These are phyloP conservation scores for Onychomys torridus DNA, from an alignment of 2,797 vertebrate genomes.

Conservation along the genomic window DNA sequence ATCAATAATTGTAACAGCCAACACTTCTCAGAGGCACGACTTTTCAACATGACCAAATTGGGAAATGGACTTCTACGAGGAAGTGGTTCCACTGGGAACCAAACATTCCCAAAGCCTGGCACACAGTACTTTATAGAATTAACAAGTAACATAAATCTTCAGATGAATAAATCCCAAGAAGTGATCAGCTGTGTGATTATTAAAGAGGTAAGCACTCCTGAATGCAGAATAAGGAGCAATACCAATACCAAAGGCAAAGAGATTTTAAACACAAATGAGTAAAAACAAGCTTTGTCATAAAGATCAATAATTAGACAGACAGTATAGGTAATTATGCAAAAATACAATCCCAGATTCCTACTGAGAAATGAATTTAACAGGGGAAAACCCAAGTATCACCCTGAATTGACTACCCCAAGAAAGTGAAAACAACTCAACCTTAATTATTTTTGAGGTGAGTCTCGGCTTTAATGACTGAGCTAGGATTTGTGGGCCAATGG, in stretches of 20 bases:
- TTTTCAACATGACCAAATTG: not conserved
- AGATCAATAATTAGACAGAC: not conserved
- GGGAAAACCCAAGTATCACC: not conserved
- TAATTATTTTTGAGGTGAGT: not conserved
- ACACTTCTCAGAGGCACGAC: not conserved
- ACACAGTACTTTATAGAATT: not conserved
- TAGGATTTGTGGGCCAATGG: not conserved
- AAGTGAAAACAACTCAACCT: not conserved
- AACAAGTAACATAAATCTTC: not conserved
- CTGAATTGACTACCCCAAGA: not conserved
- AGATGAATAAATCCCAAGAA: not conserved
- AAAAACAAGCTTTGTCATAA: not conserved
- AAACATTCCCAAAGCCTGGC: not conserved
- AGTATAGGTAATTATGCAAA: not conserved
- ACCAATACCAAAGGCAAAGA: not conserved
- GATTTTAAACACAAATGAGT: not conserved
- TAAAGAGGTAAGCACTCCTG: not conserved
- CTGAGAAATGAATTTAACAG: not conserved
- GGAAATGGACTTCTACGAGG: not conserved
- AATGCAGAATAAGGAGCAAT: not conserved
- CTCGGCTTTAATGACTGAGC: not conserved
- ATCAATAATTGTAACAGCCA: not conserved
- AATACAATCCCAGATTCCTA: not conserved
- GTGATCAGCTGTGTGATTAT: not conserved
- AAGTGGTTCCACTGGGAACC: not conserved